Base-by-base conservation (phyloP, 2,797 vertebrate genomes). In the Numenius phaeopus region DNA sequence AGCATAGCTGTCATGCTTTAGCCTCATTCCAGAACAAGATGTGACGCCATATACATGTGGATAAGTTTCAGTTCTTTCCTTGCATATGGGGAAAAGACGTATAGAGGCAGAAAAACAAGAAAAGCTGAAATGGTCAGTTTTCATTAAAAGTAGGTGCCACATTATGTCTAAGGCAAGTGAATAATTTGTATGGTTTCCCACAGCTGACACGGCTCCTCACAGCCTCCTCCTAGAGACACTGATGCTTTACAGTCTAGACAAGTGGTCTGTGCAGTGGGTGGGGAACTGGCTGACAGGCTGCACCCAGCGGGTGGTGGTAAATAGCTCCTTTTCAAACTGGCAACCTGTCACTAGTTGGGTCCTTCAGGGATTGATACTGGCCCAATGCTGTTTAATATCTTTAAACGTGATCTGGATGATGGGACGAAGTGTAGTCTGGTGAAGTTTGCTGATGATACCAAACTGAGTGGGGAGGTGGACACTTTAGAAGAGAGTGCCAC, bases 321-420 rank as follows among this genome's bases (percentile, higher is more conserved):
- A 61, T 15, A 11, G 14, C 14, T 61, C 23, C 27, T 29, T 37
- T 44, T 62, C 47, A 46, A 19, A 62, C 19, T 29, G n/a, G 23
- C n/a, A 70, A 11, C 20, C 27, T 78, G 32, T 46, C 32, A 44
- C 18, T 52, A 14, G 46, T n/a, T 7, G 27, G 11, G 26, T 50
- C 21, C 32, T 22, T 22, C 11, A 20, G 39, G 17, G 26, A 44
- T 18, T 2, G 0, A 17, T 44, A 67, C 5, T 52, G 37, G 32
- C 21, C 29, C 26, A 27, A 21, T 0, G 0, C 37, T 77, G 27
- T 20, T 46, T 46, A 39, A 12, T n/a, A 29, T 15, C 40, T 70
- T 62, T 4, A 2, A 13, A 62, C 70, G 19, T 20, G 12, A n/a
- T 47, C 47, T 47, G 15, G 24, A 46, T 70, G 29, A 40, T 32